phyloP scores from a whole-genome alignment of 2,888 invertebrate species.

The Ormyrus pomaceus region DNA sequence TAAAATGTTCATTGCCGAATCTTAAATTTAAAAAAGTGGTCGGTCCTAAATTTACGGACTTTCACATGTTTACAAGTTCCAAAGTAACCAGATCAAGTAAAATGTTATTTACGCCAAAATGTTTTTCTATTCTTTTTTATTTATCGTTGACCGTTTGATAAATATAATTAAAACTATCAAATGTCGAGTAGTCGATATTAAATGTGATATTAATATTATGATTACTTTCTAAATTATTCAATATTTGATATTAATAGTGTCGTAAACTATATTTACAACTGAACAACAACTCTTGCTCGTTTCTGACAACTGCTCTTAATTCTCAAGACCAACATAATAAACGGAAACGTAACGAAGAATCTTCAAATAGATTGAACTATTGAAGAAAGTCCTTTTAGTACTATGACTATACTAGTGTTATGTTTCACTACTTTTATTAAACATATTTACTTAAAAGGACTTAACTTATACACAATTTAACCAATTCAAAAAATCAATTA shows the following conservation, averaged over 20 bases:
- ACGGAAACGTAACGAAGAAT: slow-evolving; percentile 46
- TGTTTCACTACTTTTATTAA: neutral
- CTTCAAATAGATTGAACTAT: slow-evolving; percentile 4
- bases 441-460: neutral
- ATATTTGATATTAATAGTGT: slow-evolving; percentile 67
- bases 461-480: slow-evolving; percentile 11
- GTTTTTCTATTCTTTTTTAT: slow-evolving; percentile 20
- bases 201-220: slow-evolving; percentile 68
- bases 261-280: slow-evolving; percentile 73
- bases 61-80: slow-evolving; percentile 14
- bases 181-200: slow-evolving; percentile 68
- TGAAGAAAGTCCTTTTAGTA: slow-evolving; percentile 22
- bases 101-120: slow-evolving; percentile 7
- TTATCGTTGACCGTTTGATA: slow-evolving; percentile 48
- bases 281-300: slow-evolving; percentile 69
- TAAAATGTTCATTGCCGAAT: slow-evolving; percentile 9
- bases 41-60: slow-evolving; percentile 11
- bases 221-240: slow-evolving; percentile 61
- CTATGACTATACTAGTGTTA: slow-evolving; percentile 3
- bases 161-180: slow-evolving; percentile 69
- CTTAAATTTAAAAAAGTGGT: slow-evolving; percentile 23
- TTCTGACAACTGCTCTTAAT: slow-evolving; percentile 43
- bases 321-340: slow-evolving; percentile 56
- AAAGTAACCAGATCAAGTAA: neutral
- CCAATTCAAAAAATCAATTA: slow-evolving; percentile 7